Base-by-base conservation (phyloP, 2,113 vertebrate species). In the Oxygymnocypris stewartii region DNA sequence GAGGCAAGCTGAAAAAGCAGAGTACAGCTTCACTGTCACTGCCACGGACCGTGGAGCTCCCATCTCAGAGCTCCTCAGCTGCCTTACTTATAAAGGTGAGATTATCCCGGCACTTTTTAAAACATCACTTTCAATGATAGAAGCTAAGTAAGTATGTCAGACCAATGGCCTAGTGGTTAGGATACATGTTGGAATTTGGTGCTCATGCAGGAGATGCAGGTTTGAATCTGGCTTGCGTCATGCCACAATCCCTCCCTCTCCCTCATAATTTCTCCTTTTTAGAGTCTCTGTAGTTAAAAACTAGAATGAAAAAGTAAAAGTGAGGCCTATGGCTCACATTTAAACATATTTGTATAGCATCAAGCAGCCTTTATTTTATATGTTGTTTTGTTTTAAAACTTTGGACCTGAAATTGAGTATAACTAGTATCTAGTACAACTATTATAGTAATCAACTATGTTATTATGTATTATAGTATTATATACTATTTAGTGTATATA, bases 41-140 rank as follows among this genome's bases (percentile, higher is more conserved):
- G 97, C 97, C 86, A 95, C 95, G 0, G 98, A 99, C 91, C 95
- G 94, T 0, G 97, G 97, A 1, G 18, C 69, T 0, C 95, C n/a
- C 91, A 0, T 93, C 96, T 1, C 95, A 92, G 90, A 98, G 95
- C 85, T 93, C 96, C 0, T 93, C 96, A 1, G 96, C 96, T 86
- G 89, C 94, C 37, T 65, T 99, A 8, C 94, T 91, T 20, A 89
- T 99, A 61, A 96, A 98, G 96, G 98, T 99, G 94, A 91, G 80
- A 20, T 57, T 89, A 89, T 89, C 81, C 47, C 88, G 86, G 77
- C 83, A 87, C 83, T 71, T 89, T 18, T 61, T n/a, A 61, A 61
- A 61, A n/a, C 20, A 4, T 61, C 8, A n/a, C 23, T 61, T 61
- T 61, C 8, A 10, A 10, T n/a, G 23, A 1, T 61, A 61, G 8